phyloP scores from a whole-genome alignment of 1,140 invertebrate genomes.

The Pissodes strobi region DNA sequence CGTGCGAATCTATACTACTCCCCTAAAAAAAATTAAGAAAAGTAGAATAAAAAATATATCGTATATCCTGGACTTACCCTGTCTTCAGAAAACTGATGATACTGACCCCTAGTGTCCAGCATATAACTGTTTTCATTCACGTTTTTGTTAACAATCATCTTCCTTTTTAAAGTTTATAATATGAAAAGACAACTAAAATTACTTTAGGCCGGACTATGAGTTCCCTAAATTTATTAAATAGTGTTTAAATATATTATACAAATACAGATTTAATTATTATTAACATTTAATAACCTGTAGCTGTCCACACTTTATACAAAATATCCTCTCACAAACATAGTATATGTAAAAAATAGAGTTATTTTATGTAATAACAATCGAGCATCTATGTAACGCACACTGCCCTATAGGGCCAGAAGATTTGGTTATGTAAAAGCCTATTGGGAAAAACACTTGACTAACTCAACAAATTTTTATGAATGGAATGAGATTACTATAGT shows the following conservation, averaged over 20 bases:
- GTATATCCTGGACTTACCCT: slow-evolving; percentile 30
- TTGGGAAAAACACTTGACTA: neutral
- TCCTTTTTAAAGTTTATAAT: neutral
- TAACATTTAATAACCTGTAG: neutral
- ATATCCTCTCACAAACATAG: no score
- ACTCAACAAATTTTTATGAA: slow-evolving; percentile 14
- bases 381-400: no score
- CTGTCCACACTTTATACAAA: neutral
- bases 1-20: slow-evolving; percentile 60
- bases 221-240: neutral
- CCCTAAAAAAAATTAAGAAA: slow-evolving; percentile 48
- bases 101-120: slow-evolving; percentile 31
- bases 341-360: neutral
- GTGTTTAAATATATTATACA: neutral
- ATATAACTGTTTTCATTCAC: slow-evolving; percentile 45
- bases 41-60: neutral
- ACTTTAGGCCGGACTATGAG: no score
- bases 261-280: neutral
- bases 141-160: slow-evolving; percentile 14
- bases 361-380: neutral
- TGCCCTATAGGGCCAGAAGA: neutral
- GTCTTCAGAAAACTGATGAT: slow-evolving; percentile 38
- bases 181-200: no score
- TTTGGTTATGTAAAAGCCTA: neutral
- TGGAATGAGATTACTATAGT: slow-evolving; percentile 10